Evolutionary conservation across 2,888 invertebrate species (phyloP), one percentile per base, ranked within the genome.

Genomic region (Cataglyphis altisquamis): DNA sequence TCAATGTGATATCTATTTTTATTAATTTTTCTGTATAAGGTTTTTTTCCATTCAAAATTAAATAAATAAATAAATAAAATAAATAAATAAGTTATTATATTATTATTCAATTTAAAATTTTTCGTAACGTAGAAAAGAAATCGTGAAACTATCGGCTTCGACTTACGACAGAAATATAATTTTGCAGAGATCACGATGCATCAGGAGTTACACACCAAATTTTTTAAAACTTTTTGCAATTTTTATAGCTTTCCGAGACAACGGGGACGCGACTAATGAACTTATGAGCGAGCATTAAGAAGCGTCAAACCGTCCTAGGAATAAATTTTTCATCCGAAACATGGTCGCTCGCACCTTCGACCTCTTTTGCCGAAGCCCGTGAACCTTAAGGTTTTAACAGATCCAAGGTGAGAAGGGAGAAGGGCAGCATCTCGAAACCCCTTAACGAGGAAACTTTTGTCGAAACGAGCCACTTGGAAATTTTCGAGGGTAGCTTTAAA

Each of bases 361-460:
- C 52, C 83, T 36, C 39, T 39, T 39, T 73, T 73, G 63, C 60
- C 68, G 52, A 57, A 57, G 64, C 82, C 63, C 80, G 73, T 87
- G 77, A 66, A 82, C 83, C 48, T 57, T 32, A 67, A 70, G 80
- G 36, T 84, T 80, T 90, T 83, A 67, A 55, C 64, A 55, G 41
- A 85, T 41, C 41, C 72, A 63, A 60, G 83, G 36, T 72, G 64
- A 84, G 78, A 36, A 36, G 60, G 80, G 45, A 62, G 3, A n/a
- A 8, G 52, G 52, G 52, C n/a, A n/a, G n/a, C 45, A 70, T 64
- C 67, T 48, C 83, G 84, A 85, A 90, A 86, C 81, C 88, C 66
- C 88, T 92, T 92, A 92, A 92, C 92, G 92, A 91, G 90, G 89
- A 90, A 92, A 92, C 87, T 92, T 92, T 86, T 62, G 32, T 25